These are phyloP conservation scores for Caenorhabditis panamensis DNA, from an alignment of 2,888 invertebrate species.

Conservation along the genomic window DNA sequence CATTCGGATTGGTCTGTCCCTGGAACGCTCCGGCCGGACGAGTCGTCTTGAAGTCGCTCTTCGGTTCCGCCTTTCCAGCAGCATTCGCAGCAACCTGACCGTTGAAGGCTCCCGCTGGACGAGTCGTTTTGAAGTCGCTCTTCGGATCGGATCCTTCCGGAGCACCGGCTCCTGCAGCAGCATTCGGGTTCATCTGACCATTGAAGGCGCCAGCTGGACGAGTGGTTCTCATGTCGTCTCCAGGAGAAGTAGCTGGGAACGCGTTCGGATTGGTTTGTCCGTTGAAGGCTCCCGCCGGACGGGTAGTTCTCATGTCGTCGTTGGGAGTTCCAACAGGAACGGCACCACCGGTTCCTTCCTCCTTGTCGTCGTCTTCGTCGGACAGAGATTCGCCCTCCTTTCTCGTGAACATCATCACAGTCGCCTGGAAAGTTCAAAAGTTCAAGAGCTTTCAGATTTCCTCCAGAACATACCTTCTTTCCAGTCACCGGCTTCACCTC, in stretches of 20 bases:
- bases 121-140: slow-evolving; percentile 6
- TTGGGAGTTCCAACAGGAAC: neutral
- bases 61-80: neutral
- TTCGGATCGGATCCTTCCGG: slow-evolving; percentile 9
- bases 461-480: slow-evolving; percentile 32
- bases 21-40: neutral
- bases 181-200: slow-evolving; percentile 21
- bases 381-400: slow-evolving; percentile 36
- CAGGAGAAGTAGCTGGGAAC: neutral
- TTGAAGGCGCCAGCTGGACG: slow-evolving; percentile 32
- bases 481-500: neutral
- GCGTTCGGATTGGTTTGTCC: slow-evolving; percentile 15
- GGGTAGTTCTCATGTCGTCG: slow-evolving; percentile 23
- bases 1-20: neutral
- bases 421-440: slow-evolving; percentile 19
- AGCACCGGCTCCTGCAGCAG: neutral
- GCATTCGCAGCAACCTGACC: neutral
- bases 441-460: too few species aligned
- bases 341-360: neutral
- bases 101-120: slow-evolving; percentile 1
- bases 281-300: slow-evolving; percentile 22
- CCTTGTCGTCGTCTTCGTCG: slow-evolving; percentile 29
- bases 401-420: slow-evolving; percentile 37
- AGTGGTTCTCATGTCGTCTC: slow-evolving; percentile 19
- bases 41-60: slow-evolving; percentile 1